These are phyloP conservation scores for Sebastes trivittatus DNA, from an alignment of 2,797 vertebrate genomes.

Conservation along the genomic window DNA sequence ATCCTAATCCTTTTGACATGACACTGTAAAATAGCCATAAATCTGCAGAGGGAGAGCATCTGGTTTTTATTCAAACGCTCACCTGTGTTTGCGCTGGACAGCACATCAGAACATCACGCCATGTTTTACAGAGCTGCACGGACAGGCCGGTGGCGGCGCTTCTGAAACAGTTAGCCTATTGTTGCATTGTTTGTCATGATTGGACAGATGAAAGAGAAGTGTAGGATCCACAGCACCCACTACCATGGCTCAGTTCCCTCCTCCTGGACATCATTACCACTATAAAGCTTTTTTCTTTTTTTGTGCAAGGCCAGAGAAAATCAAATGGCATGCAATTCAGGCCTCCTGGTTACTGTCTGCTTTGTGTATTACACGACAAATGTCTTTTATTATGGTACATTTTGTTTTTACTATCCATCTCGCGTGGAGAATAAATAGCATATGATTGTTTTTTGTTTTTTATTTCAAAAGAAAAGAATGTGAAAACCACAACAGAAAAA, in stretches of 20 bases:
- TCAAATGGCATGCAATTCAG: slow-evolving; percentile 46
- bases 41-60: slow-evolving; percentile 34
- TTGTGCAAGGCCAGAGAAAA: slow-evolving; percentile 37
- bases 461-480: slow-evolving; percentile 53
- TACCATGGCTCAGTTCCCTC: slow-evolving; percentile 33
- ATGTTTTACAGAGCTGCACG: slow-evolving; percentile 35
- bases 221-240: slow-evolving; percentile 24
- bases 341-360: slow-evolving; percentile 57
- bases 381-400: slow-evolving; percentile 63
- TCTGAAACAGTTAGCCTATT: slow-evolving; percentile 47
- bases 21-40: slow-evolving; percentile 33
- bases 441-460: slow-evolving; percentile 47
- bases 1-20: slow-evolving; percentile 48
- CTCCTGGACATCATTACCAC: slow-evolving; percentile 73
- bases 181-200: slow-evolving; percentile 54
- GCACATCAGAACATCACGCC: slow-evolving; percentile 43
- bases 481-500: slow-evolving; percentile 68
- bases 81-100: slow-evolving; percentile 61
- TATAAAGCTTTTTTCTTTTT: slow-evolving; percentile 58
- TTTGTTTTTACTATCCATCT: slow-evolving; percentile 70
- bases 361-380: slow-evolving; percentile 57
- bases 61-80: slow-evolving; percentile 62
- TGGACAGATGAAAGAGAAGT: slow-evolving; percentile 61
- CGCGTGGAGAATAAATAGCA: slow-evolving; percentile 61
- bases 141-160: slow-evolving; percentile 23